These are phyloP conservation scores for Epinephelus fuscoguttatus DNA, from an alignment of 2,113 vertebrate genomes.

Conservation along the genomic window DNA sequence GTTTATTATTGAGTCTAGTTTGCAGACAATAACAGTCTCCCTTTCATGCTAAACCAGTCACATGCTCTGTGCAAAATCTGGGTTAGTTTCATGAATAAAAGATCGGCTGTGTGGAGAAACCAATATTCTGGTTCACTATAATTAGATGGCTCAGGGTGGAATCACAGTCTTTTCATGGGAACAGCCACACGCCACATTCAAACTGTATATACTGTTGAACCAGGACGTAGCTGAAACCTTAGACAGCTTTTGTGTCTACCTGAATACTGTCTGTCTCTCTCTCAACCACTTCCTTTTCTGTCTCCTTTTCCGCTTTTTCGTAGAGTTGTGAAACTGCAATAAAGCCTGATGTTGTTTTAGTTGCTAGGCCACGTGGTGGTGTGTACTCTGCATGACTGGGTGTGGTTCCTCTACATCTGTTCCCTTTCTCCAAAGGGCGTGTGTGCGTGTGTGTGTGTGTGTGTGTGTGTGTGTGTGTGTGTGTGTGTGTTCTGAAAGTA, in stretches of 20 bases:
- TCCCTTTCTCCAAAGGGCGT: constrained; percentile 61
- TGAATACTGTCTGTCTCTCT: constrained; percentile 26
- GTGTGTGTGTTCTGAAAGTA: constrained; percentile 33
- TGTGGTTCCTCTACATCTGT: constrained; percentile 74
- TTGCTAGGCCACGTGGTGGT: constrained; percentile 73
- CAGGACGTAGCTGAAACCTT: constrained; percentile 10
- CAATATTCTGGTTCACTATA: constrained; percentile 50
- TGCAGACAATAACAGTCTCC: constrained; percentile 25
- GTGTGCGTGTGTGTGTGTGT: constrained; percentile 19
- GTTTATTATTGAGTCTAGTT: constrained; percentile 26
- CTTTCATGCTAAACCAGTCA: constrained; percentile 42
- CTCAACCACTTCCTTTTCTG: constrained; percentile 1
- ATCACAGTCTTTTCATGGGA: constrained; percentile 35
- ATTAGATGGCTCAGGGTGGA: constrained; percentile 42
- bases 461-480: constrained; percentile 23
- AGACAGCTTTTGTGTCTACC: constrained; percentile 24
- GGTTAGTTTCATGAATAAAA: constrained; percentile 66
- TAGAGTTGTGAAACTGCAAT: constrained; percentile 49
- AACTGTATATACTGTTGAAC: neutral
- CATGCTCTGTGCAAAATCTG: constrained; percentile 38
- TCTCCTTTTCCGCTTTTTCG: constrained; percentile 51
- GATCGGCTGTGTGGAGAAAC: constrained; percentile 55
- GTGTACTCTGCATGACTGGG: constrained; percentile 65
- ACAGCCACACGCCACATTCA: constrained; percentile 35
- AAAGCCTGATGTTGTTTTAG: constrained; percentile 69